These are phyloP conservation scores for Oconnorella tubifera DNA, from an alignment of 2,888 invertebrate species.

Conservation along the genomic window DNA sequence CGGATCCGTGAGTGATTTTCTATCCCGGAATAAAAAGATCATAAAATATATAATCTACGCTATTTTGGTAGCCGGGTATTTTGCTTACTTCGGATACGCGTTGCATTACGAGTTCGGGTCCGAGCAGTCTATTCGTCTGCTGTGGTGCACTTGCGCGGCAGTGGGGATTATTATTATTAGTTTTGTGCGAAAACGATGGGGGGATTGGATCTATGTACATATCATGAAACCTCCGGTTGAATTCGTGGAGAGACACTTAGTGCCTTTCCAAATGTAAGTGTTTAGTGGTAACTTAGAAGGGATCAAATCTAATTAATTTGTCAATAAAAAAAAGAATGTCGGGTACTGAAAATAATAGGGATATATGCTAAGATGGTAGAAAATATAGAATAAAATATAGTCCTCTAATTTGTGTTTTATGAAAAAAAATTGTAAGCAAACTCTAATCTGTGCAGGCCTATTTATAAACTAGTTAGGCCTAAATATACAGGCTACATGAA, in stretches of 20 bases:
- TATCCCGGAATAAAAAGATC: too few relatives aligned
- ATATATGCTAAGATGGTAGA: too few relatives aligned
- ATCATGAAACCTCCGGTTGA: conserved; percentile 4
- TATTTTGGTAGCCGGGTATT: conserved; percentile 30
- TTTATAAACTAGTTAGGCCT: too few relatives aligned
- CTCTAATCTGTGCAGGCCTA: too few relatives aligned
- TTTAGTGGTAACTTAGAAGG: neutral
- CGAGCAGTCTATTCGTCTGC: conserved; percentile 39
- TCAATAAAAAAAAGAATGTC: too few relatives aligned
- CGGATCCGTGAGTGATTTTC: too few relatives aligned
- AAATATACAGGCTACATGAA: too few relatives aligned
- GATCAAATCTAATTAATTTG: too few relatives aligned
- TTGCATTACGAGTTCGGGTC: conserved; percentile 35
- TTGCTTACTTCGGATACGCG: conserved; percentile 44
- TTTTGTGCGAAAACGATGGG: conserved; percentile 17
- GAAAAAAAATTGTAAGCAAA: too few relatives aligned
- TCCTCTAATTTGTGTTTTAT: too few relatives aligned
- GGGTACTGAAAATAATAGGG: too few relatives aligned
- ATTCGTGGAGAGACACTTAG: conserved; percentile 16
- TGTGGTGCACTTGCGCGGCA: conserved; percentile 41
- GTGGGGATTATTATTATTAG: conserved; percentile 30
- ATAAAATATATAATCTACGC: neutral
- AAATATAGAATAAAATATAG: too few relatives aligned
- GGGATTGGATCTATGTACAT: conserved; percentile 5
- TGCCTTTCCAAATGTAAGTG: conserved; percentile 14